These are phyloP conservation scores for Sebastes dallii DNA, from an alignment of 2,797 vertebrate genomes.

Conservation along the genomic window DNA sequence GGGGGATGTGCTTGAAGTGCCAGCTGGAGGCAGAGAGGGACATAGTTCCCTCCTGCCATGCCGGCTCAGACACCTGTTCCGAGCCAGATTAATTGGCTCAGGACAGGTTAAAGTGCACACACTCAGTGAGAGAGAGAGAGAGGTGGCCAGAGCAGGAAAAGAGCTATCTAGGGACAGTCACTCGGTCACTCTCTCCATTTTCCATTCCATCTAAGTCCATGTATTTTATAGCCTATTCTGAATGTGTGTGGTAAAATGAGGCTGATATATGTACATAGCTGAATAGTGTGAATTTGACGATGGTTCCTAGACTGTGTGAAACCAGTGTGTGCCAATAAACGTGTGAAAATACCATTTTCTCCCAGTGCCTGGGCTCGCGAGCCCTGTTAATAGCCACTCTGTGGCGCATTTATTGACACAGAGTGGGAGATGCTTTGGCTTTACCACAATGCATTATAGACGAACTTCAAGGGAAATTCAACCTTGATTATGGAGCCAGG, in stretches of 20 bases:
- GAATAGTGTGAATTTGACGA: conserved; percentile 33
- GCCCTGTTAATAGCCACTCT: conserved; percentile 16
- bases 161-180: not conserved
- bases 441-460: conserved; percentile 6
- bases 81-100: conserved; percentile 57
- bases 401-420: conserved; percentile 17
- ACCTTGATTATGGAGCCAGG: conserved; percentile 24
- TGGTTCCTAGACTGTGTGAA: not conserved
- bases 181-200: not conserved
- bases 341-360: conserved; percentile 20
- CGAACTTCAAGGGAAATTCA: conserved; percentile 29
- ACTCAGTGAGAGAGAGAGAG: not conserved
- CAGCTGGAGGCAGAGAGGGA: conserved; percentile 53
- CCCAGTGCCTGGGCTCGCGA: not conserved
- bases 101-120: conserved; percentile 49
- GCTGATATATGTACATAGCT: conserved; percentile 14
- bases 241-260: conserved; percentile 11
- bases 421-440: not conserved
- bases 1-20: conserved; percentile 40
- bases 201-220: not conserved
- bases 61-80: conserved; percentile 40
- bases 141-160: not conserved
- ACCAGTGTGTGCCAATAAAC: conserved; percentile 21
- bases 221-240: conserved; percentile 3
- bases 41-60: conserved; percentile 43